phyloP scores from a whole-genome alignment of 2,888 invertebrate species.

The Hypercompe scribonia region DNA sequence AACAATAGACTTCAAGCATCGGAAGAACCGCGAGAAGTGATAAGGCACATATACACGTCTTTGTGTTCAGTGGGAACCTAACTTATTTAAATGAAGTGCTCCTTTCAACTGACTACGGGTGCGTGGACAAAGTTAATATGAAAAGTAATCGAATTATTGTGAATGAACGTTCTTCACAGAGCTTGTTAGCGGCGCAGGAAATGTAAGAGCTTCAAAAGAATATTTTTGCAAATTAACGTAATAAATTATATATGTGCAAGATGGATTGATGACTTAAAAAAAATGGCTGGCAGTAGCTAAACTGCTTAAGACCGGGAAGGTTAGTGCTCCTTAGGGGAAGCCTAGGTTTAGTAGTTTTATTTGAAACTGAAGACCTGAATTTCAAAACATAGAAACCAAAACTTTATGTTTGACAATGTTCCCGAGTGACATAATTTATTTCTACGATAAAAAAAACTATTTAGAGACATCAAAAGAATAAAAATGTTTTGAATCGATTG shows the following conservation, averaged over 20 bases:
- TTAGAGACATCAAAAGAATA: no score
- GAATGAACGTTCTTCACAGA: conserved; percentile 4
- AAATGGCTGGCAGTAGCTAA: neutral
- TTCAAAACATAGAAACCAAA: neutral
- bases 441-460: no score
- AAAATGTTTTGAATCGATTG: no score
- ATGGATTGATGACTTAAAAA: neutral
- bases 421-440: no score
- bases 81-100: conserved; percentile 11
- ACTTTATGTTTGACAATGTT: neutral
- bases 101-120: neutral
- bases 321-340: no score
- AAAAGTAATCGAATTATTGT: neutral
- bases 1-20: conserved; percentile 14
- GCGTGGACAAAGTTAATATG: neutral
- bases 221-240: neutral
- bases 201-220: neutral
- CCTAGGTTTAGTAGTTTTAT: no score
- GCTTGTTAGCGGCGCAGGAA: neutral
- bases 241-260: neutral
- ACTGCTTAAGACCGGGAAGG: no score
- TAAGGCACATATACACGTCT: conserved; percentile 12
- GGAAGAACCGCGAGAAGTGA: neutral
- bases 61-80: conserved; percentile 2
- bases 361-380: neutral